Percentiles rank a stretch among this genome's conserved stretches.
Evolutionary conservation across 2,797 vertebrate genomes (phyloP).

Genomic region (Myotis pilosus): DNA sequence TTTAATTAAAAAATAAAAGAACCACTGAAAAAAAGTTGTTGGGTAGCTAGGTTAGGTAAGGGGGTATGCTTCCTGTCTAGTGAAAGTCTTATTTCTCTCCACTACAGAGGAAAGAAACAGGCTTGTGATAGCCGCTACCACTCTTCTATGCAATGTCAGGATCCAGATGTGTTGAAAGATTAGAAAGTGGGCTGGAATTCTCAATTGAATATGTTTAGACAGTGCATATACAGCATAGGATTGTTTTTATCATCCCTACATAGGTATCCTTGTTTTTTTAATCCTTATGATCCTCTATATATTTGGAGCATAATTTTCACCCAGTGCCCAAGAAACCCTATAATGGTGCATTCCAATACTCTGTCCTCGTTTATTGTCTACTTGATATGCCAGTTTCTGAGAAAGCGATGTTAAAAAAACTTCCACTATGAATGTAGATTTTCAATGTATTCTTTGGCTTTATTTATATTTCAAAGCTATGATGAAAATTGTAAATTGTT

Average conservation of each 20-base stretch:
- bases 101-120: background rate
- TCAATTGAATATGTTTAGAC: background rate
- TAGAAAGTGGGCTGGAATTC: background rate
- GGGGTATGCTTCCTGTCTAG: background rate
- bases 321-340: background rate
- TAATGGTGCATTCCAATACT: background rate
- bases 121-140: background rate
- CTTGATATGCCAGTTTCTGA: slow-evolving; percentile 24
- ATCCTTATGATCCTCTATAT: background rate
- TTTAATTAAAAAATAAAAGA: background rate
- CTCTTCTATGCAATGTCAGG: background rate
- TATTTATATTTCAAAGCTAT: slow-evolving; percentile 49
- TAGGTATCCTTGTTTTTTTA: background rate
- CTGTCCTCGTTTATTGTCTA: background rate
- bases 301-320: background rate
- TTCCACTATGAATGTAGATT: background rate
- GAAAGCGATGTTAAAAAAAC: slow-evolving; percentile 25
- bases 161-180: background rate
- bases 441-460: slow-evolving; percentile 28
- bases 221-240: background rate
- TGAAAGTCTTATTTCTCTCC: background rate
- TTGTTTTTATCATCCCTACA: background rate
- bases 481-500: background rate
- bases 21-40: background rate
- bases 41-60: background rate